A percentile compares a stretch with the other conserved stretches of the same genome.
These are phyloP conservation scores for Aleiodes alternator DNA, from an alignment of 2,888 invertebrate genomes.

Conservation along the genomic window DNA sequence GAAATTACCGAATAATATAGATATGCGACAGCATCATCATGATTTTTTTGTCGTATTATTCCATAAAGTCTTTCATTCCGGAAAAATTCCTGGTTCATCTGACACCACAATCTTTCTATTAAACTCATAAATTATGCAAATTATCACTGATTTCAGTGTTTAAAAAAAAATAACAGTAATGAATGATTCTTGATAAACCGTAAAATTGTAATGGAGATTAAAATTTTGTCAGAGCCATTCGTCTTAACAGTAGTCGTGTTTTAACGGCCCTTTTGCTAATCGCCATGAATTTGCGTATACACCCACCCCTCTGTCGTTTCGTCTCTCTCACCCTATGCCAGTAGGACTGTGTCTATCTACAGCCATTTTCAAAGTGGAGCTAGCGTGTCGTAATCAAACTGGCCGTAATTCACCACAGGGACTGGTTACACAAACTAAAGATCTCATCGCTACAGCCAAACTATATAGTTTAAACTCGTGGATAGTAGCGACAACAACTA, in stretches of 20 bases:
- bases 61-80: no score
- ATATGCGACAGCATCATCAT: no score
- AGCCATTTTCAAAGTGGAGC: conserved; percentile 40
- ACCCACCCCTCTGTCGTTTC: neutral
- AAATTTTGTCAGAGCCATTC: conserved; percentile 34
- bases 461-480: conserved; percentile 4
- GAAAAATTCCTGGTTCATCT: no score
- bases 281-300: conserved; percentile 42
- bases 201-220: conserved; percentile 32
- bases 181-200: conserved; percentile 5
- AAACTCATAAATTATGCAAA: conserved; percentile 8
- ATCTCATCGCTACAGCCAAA: conserved; percentile 48
- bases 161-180: neutral
- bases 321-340: neutral
- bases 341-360: conserved; percentile 22
- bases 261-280: conserved; percentile 40
- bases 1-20: no score
- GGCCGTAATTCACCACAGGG: conserved; percentile 49
- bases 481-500: conserved; percentile 38
- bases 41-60: no score
- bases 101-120: neutral
- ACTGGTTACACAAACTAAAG: conserved; percentile 52
- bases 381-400: conserved; percentile 50
- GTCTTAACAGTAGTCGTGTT: conserved; percentile 42
- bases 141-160: neutral